Evolutionary conservation across 2,797 vertebrate species (phyloP).

Genomic region (Sebastes itinus): DNA sequence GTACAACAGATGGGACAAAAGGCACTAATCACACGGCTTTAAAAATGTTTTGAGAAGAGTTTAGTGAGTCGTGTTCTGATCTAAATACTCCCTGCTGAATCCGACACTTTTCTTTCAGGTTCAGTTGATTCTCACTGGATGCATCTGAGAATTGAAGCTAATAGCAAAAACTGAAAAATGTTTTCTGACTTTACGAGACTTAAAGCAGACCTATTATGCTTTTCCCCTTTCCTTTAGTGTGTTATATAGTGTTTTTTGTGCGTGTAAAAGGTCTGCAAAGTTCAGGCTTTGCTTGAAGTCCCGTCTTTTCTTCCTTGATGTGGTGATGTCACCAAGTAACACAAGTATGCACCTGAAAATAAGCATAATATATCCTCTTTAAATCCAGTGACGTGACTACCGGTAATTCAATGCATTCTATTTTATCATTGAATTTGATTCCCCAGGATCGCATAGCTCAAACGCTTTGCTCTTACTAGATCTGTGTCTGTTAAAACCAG

Average conservation of each 20-base stretch:
- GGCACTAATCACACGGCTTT: background rate
- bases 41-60: no score
- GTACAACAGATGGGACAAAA: background rate
- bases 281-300: no score
- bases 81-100: background rate
- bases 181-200: no score
- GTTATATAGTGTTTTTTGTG: no score
- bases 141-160: background rate
- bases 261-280: no score
- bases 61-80: background rate
- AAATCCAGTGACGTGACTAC: background rate
- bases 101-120: background rate
- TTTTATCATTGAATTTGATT: background rate
- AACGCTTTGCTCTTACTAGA: background rate
- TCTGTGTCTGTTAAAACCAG: background rate
- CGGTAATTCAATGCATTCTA: background rate
- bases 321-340: no score
- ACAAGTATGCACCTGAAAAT: no score
- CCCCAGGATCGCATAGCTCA: background rate
- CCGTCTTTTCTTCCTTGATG: no score
- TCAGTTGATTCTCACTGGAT: background rate
- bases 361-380: background rate
- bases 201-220: no score
- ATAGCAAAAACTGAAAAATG: no score
- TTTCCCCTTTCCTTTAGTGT: no score